Conservation (phyloP, 2,113 vertebrate genomes). For the Acinonyx jubatus region DNA sequence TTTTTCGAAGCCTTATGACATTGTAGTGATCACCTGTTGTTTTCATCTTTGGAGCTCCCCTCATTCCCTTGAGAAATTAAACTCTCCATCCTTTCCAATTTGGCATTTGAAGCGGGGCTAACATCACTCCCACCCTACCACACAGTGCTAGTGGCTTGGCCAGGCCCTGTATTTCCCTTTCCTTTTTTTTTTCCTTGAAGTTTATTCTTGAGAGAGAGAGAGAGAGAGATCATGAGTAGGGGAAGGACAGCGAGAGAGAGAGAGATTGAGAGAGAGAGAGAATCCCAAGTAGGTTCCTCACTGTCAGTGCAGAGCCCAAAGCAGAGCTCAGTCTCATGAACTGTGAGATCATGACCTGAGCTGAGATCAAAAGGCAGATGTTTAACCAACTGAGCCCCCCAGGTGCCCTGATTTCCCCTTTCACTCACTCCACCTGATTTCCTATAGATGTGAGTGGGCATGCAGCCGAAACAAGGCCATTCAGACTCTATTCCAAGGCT, state of each 20-base stretch:
- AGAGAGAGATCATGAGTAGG: no score
- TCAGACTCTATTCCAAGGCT: not conserved
- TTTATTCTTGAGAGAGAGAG: no score
- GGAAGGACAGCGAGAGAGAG: no score
- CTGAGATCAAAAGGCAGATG: no score
- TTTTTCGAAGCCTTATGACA: not conserved
- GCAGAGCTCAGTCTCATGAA: no score
- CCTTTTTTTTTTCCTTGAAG: no score
- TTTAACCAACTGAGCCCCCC: no score
- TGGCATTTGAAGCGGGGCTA: not conserved
- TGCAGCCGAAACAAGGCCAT: not conserved
- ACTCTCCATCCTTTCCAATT: not conserved
- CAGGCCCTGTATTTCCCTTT: not conserved
- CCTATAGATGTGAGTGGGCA: not conserved
- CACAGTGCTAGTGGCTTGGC: rapidly evolving
- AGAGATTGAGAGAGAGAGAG: no score
- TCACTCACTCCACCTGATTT: not conserved
- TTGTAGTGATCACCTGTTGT: not conserved
- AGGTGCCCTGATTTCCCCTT: not conserved
- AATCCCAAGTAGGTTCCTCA: no score
- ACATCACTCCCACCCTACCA: not conserved
- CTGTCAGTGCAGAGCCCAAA: no score
- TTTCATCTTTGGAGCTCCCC: no score
- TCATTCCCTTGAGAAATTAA: not conserved
- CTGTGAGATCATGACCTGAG: no score